Percentiles rank a stretch among this genome's conserved stretches.
Conservation (phyloP, 2,797 vertebrate genomes). For the Simalia tracyae region DNA sequence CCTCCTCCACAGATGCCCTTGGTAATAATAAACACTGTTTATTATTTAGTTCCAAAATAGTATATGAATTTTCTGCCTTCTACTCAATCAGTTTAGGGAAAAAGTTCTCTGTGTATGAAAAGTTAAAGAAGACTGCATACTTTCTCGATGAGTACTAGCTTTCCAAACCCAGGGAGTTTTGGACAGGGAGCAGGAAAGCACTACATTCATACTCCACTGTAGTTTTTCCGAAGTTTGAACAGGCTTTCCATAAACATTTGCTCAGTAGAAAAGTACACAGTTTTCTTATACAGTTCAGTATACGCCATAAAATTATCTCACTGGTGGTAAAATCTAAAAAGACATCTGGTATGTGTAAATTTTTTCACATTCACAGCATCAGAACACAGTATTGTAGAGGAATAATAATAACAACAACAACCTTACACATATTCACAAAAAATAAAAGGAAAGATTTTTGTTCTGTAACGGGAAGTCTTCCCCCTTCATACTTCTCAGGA, state of each 20-base stretch:
- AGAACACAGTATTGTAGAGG: background rate
- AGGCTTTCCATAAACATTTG: background rate
- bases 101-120: background rate
- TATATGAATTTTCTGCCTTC: background rate
- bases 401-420: background rate
- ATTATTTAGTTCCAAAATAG: too few species aligned
- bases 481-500: constrained; percentile 14
- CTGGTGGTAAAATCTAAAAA: background rate
- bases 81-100: background rate
- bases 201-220: background rate
- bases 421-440: background rate
- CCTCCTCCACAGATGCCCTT: too few species aligned
- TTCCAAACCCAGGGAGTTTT: background rate
- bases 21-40: too few species aligned
- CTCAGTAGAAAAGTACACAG: background rate
- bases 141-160: background rate
- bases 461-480: too few species aligned
- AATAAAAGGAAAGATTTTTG: background rate
- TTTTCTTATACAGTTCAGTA: background rate
- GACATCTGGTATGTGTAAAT: background rate
- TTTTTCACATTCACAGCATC: too few species aligned
- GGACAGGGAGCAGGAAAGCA: background rate
- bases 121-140: background rate
- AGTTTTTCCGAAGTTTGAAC: background rate
- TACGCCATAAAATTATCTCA: background rate